Conservation (phyloP, 2,113 vertebrate genomes). For the Pseudois nayaur region DNA sequence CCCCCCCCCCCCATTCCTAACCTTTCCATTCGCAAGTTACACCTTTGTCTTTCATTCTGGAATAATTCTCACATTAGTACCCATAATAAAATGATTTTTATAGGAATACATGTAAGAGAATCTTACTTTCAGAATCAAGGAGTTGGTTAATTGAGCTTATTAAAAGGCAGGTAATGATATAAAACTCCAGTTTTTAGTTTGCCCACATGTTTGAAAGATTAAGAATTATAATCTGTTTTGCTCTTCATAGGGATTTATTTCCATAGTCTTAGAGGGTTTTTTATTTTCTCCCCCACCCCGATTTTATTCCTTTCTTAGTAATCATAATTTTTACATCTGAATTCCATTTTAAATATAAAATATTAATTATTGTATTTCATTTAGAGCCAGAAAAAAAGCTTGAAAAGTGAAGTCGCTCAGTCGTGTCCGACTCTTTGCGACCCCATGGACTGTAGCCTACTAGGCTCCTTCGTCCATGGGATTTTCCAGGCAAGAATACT, state of each 20-base stretch:
- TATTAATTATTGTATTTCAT: slow-evolving; percentile 26
- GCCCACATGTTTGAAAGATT: background rate
- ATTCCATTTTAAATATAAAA: slow-evolving; percentile 18
- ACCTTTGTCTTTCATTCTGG: slow-evolving; percentile 3
- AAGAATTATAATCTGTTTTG: background rate
- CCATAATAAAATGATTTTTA: slow-evolving; percentile 1
- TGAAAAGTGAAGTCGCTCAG: background rate
- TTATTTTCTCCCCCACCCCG: background rate
- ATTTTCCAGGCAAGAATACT: background rate
- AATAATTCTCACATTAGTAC: background rate
- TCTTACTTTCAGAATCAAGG: background rate
- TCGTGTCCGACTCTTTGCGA: background rate
- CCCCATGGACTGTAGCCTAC: background rate
- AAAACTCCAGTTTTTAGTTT: slow-evolving; percentile 11
- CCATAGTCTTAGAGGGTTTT: background rate
- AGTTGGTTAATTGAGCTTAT: background rate
- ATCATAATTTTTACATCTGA: background rate
- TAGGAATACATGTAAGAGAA: background rate
- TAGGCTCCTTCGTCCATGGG: background rate
- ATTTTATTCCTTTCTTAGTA: slow-evolving; percentile 8
- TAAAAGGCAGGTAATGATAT: background rate
- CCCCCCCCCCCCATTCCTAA: background rate
- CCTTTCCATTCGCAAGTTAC: background rate
- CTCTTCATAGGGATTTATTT: background rate
- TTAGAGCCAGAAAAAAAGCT: background rate